These are phyloP conservation scores for Fratercula arctica DNA, from an alignment of 2,797 vertebrate genomes.

Conservation along the genomic window DNA sequence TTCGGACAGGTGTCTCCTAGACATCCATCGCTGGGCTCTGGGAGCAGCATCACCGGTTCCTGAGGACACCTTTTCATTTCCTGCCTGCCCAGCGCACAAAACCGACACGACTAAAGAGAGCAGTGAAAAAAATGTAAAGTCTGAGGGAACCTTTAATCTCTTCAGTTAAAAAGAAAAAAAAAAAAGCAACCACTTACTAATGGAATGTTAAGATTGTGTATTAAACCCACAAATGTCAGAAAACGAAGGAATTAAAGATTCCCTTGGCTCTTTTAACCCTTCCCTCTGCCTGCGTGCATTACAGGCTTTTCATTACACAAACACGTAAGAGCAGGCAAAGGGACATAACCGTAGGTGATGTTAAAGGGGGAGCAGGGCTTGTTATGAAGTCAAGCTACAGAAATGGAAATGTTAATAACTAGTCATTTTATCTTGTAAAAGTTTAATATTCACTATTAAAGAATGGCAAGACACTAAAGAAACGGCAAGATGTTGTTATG, in stretches of 20 bases:
- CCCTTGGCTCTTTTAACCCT: conserved; percentile 68
- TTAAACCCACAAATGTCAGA: conserved; percentile 74
- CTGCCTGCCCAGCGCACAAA: not conserved
- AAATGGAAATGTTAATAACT: conserved; percentile 68
- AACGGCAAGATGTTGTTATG: conserved; percentile 32
- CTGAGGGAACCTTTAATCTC: conserved; percentile 62
- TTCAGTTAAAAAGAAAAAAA: conserved; percentile 25
- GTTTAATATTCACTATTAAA: conserved; percentile 69
- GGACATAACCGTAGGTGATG: conserved; percentile 6
- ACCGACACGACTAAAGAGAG: not conserved
- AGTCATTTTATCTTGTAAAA: conserved; percentile 59
- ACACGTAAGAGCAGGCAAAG: conserved; percentile 7
- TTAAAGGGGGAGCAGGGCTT: conserved; percentile 14
- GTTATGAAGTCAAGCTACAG: conserved; percentile 54
- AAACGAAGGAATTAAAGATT: conserved; percentile 68
- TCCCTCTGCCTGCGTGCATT: conserved; percentile 3
- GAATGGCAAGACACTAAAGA: conserved; percentile 60
- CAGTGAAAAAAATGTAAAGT: not conserved
- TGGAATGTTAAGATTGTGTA: conserved; percentile 72
- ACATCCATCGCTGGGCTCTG: not conserved
- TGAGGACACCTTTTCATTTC: not conserved
- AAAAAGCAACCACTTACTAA: conserved; percentile 43
- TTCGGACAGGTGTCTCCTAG: not conserved
- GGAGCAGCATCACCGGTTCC: not conserved
- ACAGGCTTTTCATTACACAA: conserved; percentile 48